Base-by-base conservation (phyloP, 2,888 invertebrate genomes). In the Drosophila anomelani region DNA sequence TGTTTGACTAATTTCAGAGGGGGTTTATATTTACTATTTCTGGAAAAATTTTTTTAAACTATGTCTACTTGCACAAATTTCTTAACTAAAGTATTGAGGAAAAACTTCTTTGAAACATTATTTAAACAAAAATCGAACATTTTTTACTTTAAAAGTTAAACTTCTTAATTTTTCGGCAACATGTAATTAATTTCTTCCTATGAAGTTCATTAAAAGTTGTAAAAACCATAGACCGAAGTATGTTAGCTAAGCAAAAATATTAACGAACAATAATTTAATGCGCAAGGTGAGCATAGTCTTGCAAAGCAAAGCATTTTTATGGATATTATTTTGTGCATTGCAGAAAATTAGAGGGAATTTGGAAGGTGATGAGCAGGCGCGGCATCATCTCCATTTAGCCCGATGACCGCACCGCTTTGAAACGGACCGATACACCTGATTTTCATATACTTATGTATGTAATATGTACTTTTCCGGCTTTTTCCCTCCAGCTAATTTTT, bases 201-300 rank as follows among this genome's bases (percentile, higher is more conserved):
- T 8, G 13, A 44, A 44, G 7, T 23, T 44, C 20, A 23, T 44
- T 23, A 15, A 23, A 44, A 8, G 7, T 20, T 13, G 8, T 13
- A 34, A 20, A 51, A 51, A 15, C 1, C 20, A 34, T 15, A 15
- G 13, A 13, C 34, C 34, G 20, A 51, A 51, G 20, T 34, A 34
- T 51, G 51, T 51, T 51, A 51, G 13, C 34, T 34, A 34, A 51
- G 34, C 51, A 51, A 34, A 20, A 20, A 34, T 34, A 51, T 34
- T 3, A 51, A 20, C 3, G 2, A 4, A 34, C 8, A 34, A 34
- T 34, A 20, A 51, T 34, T 51, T 34, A 20, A 51, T 34, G 51
- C 32, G 17, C 32, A 49, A 49, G 17, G 17, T 49, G 17, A 32
- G 32, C 32, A 13, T 13, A 20, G 13, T 49, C 20, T 32, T 17